A percentile compares a stretch with the other conserved stretches of the same genome.
Evolutionary conservation across 2,113 vertebrate species (phyloP).

Genomic region (Gymnorhina tibicen): DNA sequence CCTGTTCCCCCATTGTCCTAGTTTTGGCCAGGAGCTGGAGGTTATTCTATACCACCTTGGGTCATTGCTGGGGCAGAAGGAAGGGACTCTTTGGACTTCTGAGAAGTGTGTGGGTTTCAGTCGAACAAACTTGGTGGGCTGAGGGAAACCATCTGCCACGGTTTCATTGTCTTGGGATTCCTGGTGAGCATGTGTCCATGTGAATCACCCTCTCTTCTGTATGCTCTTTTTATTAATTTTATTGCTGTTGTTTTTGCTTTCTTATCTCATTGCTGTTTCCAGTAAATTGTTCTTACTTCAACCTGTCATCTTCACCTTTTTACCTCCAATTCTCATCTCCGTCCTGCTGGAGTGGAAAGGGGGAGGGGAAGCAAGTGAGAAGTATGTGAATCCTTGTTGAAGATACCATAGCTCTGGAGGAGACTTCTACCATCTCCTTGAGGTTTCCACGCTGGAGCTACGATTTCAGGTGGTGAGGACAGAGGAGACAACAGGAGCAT

Average conservation of each 20-base stretch:
- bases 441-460: neutral
- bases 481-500: neutral
- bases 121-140: neutral
- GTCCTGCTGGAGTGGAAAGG: neutral
- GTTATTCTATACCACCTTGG: neutral
- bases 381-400: neutral
- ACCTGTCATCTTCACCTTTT: neutral
- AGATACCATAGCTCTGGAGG: neutral
- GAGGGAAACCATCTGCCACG: neutral
- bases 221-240: neutral
- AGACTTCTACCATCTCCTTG: neutral
- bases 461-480: neutral
- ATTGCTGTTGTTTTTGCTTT: neutral
- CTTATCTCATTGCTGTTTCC: neutral
- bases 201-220: neutral
- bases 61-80: too few species aligned
- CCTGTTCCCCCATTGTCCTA: neutral
- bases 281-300: neutral
- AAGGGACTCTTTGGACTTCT: neutral
- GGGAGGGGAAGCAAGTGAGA: neutral
- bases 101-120: neutral
- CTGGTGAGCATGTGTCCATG: neutral
- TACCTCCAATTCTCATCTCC: neutral
- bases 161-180: neutral
- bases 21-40: neutral